phyloP scores from a whole-genome alignment of 2,888 invertebrate genomes.

The Trichogramma dendrolimi region DNA sequence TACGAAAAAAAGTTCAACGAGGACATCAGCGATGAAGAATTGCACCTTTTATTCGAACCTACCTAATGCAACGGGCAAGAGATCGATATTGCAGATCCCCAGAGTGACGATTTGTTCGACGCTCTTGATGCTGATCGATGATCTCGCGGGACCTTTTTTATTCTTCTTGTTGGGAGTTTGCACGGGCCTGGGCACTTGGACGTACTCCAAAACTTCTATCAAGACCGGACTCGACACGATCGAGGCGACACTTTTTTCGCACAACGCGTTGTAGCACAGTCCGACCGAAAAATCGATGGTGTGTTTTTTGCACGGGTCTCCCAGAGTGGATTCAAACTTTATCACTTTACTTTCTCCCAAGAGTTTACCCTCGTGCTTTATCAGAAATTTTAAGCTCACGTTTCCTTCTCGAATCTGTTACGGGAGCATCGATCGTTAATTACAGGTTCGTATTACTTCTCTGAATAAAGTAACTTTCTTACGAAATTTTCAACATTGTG shows the following conservation, averaged over 20 bases:
- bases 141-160: not conserved
- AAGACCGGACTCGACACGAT: conserved; percentile 38
- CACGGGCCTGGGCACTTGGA: not conserved
- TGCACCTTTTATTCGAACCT: not conserved
- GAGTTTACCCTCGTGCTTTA: conserved; percentile 34
- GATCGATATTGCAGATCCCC: conserved; percentile 41
- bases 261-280: conserved; percentile 24
- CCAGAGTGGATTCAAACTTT: conserved; percentile 30
- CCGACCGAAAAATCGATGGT: conserved; percentile 31
- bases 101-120: conserved; percentile 15
- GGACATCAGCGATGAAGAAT: no score
- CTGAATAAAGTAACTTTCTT: conserved; percentile 23
- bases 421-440: not conserved
- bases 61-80: conserved; percentile 41
- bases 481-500: conserved; percentile 40
- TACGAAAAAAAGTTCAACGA: not conserved
- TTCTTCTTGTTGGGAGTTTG: not conserved
- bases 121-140: not conserved
- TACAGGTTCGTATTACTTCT: not conserved
- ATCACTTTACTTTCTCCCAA: conserved; percentile 36
- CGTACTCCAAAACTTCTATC: conserved; percentile 18
- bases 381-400: conserved; percentile 27
- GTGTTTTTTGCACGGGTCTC: conserved; percentile 16
- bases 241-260: conserved; percentile 26
- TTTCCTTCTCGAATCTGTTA: conserved; percentile 25